Conservation (phyloP, 23 tunicate species). For the Trididemnum clinides region DNA sequence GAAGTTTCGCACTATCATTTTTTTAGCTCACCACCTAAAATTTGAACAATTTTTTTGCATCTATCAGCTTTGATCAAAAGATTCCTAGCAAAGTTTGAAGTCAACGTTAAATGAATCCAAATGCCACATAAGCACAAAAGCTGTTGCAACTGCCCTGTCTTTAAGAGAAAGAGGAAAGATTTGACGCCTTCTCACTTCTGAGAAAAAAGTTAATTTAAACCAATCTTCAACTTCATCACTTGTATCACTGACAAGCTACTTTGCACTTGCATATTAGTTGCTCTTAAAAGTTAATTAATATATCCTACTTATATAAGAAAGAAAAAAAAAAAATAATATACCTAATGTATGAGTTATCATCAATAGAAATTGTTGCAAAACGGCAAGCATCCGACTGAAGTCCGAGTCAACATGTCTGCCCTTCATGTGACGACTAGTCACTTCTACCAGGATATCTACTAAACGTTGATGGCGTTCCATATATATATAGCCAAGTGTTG, state of each 20-base stretch:
- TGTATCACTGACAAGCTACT: neutral
- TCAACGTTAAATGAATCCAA: slow-evolving; percentile 47
- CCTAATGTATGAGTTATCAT: neutral
- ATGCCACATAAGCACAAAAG: slow-evolving; percentile 72
- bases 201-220: slow-evolving; percentile 4
- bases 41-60: slow-evolving; percentile 42
- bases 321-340: slow-evolving; percentile 29
- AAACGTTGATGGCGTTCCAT: too few relatives aligned
- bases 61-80: slow-evolving; percentile 39
- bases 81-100: slow-evolving; percentile 16
- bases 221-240: neutral
- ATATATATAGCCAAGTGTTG: too few relatives aligned
- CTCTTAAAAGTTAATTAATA: neutral
- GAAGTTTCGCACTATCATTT: neutral
- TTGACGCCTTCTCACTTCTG: neutral
- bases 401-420: too few relatives aligned
- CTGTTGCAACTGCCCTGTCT: slow-evolving; percentile 43
- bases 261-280: neutral
- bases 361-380: neutral
- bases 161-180: slow-evolving; percentile 34
- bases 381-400: too few relatives aligned
- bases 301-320: neutral
- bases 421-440: too few relatives aligned
- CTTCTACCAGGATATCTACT: too few relatives aligned
- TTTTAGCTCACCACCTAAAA: slow-evolving; percentile 63